Percentiles rank a stretch among this genome's conserved stretches.
Evolutionary conservation across 2,888 invertebrate genomes (phyloP).

Genomic region (Serrognathus titanus): DNA sequence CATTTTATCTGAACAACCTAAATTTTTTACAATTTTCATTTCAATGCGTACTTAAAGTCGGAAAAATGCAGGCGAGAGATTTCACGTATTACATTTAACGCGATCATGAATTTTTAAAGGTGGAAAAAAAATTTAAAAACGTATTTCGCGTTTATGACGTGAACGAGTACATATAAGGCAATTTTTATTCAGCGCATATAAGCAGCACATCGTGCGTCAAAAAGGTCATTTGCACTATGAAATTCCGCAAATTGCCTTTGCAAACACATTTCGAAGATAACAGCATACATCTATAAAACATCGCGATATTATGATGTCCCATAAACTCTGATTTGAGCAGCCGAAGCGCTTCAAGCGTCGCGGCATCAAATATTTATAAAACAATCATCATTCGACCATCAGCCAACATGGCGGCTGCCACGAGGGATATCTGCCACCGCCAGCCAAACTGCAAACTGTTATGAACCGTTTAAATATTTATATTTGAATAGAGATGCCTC

Average conservation of each 20-base stretch:
- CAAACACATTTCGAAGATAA: conserved; percentile 40
- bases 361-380: conserved; percentile 50
- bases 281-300: conserved; percentile 50
- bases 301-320: conserved; percentile 50
- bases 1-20: too few species aligned
- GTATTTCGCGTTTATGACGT: conserved; percentile 9
- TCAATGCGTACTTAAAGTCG: too few species aligned
- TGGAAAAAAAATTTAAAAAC: neutral
- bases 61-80: too few species aligned
- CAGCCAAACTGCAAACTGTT: conserved; percentile 48
- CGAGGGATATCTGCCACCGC: conserved; percentile 35
- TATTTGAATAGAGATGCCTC: conserved; percentile 51
- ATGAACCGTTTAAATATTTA: conserved; percentile 52
- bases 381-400: conserved; percentile 54
- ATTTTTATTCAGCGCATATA: conserved; percentile 43
- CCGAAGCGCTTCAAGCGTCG: conserved; percentile 39
- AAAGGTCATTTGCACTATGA: conserved; percentile 39
- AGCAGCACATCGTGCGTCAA: conserved; percentile 22
- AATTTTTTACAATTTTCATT: too few species aligned
- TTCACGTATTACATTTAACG: too few species aligned
- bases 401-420: conserved; percentile 49
- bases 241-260: conserved; percentile 43
- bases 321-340: conserved; percentile 52
- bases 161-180: conserved; percentile 26
- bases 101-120: conserved; percentile 1